Percentiles rank a stretch among this genome's conserved stretches.
These are phyloP conservation scores for Tubulanus polymorphus DNA, from an alignment of 2,888 invertebrate species.

Conservation along the genomic window DNA sequence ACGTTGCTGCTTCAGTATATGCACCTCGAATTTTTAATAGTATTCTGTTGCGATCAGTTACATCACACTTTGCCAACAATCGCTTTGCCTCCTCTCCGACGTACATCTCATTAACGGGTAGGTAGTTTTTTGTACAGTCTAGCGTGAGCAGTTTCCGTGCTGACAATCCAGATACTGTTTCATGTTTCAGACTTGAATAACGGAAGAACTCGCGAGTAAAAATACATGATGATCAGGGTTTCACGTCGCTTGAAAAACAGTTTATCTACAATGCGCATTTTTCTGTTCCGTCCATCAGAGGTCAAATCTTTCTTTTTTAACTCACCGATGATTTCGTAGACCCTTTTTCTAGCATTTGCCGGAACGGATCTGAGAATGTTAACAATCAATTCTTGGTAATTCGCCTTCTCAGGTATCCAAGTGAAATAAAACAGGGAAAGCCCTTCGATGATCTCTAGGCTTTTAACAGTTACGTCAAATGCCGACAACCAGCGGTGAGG, in stretches of 20 bases:
- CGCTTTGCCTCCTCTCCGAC: background rate
- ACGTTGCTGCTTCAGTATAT: no score
- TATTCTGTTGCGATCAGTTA: no score
- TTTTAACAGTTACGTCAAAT: constrained; percentile 7
- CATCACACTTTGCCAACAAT: no score
- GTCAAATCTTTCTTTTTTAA: background rate
- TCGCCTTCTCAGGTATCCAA: no score
- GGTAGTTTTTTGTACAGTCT: background rate
- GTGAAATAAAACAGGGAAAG: constrained; percentile 6
- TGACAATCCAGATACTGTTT: background rate
- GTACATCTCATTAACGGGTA: background rate
- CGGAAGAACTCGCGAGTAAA: background rate
- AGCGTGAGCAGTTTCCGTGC: background rate
- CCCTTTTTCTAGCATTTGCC: constrained; percentile 1
- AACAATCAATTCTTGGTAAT: no score
- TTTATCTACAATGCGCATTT: background rate
- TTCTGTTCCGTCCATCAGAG: background rate
- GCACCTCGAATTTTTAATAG: no score
- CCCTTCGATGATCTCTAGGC: background rate
- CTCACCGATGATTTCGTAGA: background rate
- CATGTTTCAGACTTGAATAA: background rate
- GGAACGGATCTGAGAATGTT: background rate
- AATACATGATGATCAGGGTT: background rate
- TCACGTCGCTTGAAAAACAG: background rate
- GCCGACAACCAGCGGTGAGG: constrained; percentile 15